Evolutionary conservation across 2,113 vertebrate species (phyloP).

Genomic region (Gambusia affinis): DNA sequence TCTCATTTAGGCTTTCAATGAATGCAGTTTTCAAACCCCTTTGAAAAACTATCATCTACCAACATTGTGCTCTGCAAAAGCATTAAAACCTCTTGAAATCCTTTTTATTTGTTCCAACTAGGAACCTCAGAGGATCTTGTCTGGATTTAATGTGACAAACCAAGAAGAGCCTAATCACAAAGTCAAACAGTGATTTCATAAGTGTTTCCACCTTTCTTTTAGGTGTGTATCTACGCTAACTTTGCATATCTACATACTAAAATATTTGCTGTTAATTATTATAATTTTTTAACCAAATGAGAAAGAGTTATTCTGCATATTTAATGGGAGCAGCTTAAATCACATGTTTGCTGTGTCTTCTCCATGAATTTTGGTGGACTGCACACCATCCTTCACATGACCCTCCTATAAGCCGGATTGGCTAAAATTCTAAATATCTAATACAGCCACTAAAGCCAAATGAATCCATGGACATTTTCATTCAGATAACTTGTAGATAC

Average conservation of each 20-base stretch:
- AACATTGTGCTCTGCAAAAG: neutral
- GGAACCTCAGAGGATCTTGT: neutral
- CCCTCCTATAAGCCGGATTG: neutral
- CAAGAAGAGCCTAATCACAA: neutral
- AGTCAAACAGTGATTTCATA: too few relatives aligned
- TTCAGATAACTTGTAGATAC: neutral
- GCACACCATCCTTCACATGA: neutral
- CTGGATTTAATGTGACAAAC: neutral
- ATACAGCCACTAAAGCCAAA: neutral
- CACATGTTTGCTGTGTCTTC: neutral
- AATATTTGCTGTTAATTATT: too few relatives aligned
- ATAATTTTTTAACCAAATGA: neutral
- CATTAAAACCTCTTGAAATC: too few relatives aligned
- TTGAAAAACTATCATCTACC: neutral
- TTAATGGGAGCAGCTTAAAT: neutral
- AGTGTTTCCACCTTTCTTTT: too few relatives aligned
- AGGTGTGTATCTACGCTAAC: too few relatives aligned
- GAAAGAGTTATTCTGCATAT: neutral
- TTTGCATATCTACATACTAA: too few relatives aligned
- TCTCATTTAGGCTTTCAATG: neutral
- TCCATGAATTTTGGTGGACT: neutral
- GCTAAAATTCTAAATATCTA: neutral
- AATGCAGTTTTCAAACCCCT: neutral
- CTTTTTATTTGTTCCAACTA: too few relatives aligned
- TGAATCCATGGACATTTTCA: neutral